Evolutionary conservation across 2,113 vertebrate species (phyloP).

Genomic region (Columba janthina): DNA sequence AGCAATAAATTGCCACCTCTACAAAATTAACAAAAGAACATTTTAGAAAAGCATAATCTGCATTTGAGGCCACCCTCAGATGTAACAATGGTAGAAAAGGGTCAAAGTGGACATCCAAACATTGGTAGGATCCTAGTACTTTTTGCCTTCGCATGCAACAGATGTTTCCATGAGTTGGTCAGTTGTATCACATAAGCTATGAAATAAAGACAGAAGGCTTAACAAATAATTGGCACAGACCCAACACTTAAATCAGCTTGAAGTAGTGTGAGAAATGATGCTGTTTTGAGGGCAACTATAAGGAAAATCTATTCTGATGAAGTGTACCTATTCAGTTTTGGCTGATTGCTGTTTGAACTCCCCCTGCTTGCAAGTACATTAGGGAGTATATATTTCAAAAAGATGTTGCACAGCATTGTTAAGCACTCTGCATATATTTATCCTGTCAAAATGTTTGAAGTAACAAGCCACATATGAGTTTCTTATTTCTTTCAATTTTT

Average conservation of each 20-base stretch:
- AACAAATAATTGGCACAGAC: slow-evolving; percentile 67
- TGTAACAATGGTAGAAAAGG: neutral
- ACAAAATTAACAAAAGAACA: slow-evolving; percentile 3
- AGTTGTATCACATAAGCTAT: slow-evolving; percentile 60
- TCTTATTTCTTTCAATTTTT: slow-evolving; percentile 49
- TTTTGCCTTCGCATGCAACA: slow-evolving; percentile 62
- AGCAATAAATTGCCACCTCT: slow-evolving; percentile 10
- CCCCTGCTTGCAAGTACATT: slow-evolving; percentile 49
- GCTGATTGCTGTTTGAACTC: slow-evolving; percentile 72
- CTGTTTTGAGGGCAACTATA: slow-evolving; percentile 56
- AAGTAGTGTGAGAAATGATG: slow-evolving; percentile 69
- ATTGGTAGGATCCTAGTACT: slow-evolving; percentile 20
- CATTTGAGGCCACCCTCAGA: neutral
- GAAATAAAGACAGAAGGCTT: slow-evolving; percentile 69
- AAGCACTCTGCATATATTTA: slow-evolving; percentile 23
- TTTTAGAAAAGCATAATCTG: neutral
- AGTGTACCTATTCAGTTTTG: slow-evolving; percentile 62
- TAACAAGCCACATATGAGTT: slow-evolving; percentile 29
- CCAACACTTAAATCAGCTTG: slow-evolving; percentile 66
- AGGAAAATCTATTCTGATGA: slow-evolving; percentile 51
- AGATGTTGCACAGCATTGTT: neutral
- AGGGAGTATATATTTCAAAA: slow-evolving; percentile 52
- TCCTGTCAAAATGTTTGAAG: neutral
- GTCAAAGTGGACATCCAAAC: slow-evolving; percentile 5
- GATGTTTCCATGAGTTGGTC: slow-evolving; percentile 70